Conservation (phyloP, 2,113 vertebrate species). For the Istiophorus platypterus region DNA sequence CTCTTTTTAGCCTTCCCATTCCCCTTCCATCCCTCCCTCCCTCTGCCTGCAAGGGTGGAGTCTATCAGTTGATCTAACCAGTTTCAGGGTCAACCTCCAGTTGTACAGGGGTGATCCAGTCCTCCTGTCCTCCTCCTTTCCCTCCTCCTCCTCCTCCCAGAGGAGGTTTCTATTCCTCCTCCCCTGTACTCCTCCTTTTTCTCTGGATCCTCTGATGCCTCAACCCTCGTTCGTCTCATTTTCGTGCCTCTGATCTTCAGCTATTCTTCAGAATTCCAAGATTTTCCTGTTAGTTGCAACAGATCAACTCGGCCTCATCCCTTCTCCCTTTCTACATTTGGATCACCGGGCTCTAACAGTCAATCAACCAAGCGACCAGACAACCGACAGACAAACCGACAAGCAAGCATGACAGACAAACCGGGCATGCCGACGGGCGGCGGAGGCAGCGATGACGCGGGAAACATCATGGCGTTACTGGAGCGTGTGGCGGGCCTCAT, state of each 20-base stretch:
- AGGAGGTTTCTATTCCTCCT: conserved; percentile 2
- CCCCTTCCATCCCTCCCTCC: conserved; percentile 30
- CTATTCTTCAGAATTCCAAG: not conserved
- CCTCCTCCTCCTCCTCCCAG: not conserved
- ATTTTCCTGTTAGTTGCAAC: not conserved
- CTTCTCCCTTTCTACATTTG: conserved; percentile 4
- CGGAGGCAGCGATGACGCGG: conserved; percentile 84
- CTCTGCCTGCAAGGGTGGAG: conserved; percentile 57
- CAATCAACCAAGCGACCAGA: not conserved
- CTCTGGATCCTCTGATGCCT: conserved; percentile 5
- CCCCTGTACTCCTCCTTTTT: not conserved
- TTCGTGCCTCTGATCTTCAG: not conserved
- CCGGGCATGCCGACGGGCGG: conserved; percentile 78
- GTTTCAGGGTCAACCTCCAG: conserved; percentile 51
- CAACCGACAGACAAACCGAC: conserved; percentile 39
- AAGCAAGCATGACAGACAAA: conserved; percentile 83
- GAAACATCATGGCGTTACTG: conserved; percentile 92
- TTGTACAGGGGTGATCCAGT: conserved; percentile 27
- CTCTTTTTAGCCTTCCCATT: conserved; percentile 32
- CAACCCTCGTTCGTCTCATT: not conserved
- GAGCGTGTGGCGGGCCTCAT: conserved; percentile 95
- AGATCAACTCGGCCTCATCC: not conserved
- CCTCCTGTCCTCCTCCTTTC: conserved; percentile 20
- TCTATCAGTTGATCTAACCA: conserved; percentile 42
- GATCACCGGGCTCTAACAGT: not conserved